phyloP scores from a whole-genome alignment of 2,113 vertebrate species.

The Muntiacus reevesi region DNA sequence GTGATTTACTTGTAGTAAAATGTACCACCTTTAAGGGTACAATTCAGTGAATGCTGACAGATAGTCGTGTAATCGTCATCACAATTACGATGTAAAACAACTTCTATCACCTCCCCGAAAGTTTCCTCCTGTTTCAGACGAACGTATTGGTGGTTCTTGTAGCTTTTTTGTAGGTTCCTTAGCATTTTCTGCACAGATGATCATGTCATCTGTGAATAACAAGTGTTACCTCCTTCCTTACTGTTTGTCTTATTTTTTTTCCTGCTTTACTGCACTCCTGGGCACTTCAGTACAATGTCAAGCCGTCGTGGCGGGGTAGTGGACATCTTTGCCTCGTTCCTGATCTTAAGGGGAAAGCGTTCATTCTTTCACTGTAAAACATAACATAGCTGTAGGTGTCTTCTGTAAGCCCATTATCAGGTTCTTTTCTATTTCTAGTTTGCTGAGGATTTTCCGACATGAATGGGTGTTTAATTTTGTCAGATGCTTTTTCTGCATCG shows the following conservation, averaged over 20 bases:
- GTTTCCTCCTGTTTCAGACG: neutral
- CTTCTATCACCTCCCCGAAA: too few relatives aligned
- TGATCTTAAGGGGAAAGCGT: too few relatives aligned
- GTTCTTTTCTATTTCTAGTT: neutral
- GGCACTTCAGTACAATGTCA: fast-evolving
- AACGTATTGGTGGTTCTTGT: neutral
- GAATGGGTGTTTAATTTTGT: constrained; percentile 36
- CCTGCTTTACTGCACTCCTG: neutral
- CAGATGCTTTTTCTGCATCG: constrained; percentile 11
- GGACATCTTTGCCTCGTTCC: neutral
- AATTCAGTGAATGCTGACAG: neutral
- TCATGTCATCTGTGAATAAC: neutral
- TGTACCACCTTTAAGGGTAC: neutral
- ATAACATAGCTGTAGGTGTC: neutral
- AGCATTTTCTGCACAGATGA: neutral
- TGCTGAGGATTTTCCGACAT: neutral
- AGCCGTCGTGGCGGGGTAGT: fast-evolving
- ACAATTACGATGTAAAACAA: fast-evolving
- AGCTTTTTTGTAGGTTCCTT: neutral
- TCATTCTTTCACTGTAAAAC: fast-evolving
- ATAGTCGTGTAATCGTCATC: neutral
- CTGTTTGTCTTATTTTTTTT: neutral
- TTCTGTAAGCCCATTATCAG: neutral
- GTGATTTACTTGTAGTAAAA: neutral
- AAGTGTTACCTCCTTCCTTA: neutral